These are phyloP conservation scores for Reinhardtius hippoglossoides DNA, from an alignment of 2,113 vertebrate genomes.

Conservation along the genomic window DNA sequence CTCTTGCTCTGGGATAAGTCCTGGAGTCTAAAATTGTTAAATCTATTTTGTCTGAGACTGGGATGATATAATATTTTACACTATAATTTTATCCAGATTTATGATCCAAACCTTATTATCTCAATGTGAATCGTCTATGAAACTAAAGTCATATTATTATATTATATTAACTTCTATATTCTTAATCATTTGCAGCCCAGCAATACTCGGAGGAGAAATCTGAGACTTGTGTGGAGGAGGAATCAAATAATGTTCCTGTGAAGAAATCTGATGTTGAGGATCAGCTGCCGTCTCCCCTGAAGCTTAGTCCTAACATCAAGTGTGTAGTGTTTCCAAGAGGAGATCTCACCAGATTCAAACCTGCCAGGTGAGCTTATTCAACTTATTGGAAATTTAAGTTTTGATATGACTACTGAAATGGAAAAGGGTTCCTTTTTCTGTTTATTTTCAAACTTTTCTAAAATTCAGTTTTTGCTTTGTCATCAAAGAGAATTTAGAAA, in stretches of 20 bases:
- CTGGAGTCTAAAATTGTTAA: background rate
- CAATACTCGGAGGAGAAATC: background rate
- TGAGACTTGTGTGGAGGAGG: background rate
- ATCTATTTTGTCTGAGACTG: background rate
- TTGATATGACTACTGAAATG: background rate
- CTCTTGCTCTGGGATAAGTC: no score
- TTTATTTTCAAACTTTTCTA: no score
- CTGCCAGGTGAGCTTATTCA: constrained; percentile 83
- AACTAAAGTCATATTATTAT: background rate
- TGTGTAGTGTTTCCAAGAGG: constrained; percentile 92
- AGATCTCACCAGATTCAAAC: constrained; percentile 87
- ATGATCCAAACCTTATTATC: background rate
- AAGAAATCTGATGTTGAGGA: background rate
- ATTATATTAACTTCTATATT: background rate
- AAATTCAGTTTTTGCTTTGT: no score
- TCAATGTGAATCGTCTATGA: background rate
- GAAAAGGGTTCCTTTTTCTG: no score
- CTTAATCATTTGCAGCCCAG: constrained; percentile 25
- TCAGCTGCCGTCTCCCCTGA: background rate
- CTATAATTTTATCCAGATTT: background rate
- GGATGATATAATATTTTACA: background rate
- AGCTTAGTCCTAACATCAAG: constrained; percentile 83
- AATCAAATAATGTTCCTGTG: background rate
- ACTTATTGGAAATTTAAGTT: background rate
- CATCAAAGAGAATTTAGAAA: background rate